Percentiles rank a stretch among this genome's conserved stretches.
Evolutionary conservation across 2,113 vertebrate species (phyloP).

Genomic region (Phasianus colchicus): DNA sequence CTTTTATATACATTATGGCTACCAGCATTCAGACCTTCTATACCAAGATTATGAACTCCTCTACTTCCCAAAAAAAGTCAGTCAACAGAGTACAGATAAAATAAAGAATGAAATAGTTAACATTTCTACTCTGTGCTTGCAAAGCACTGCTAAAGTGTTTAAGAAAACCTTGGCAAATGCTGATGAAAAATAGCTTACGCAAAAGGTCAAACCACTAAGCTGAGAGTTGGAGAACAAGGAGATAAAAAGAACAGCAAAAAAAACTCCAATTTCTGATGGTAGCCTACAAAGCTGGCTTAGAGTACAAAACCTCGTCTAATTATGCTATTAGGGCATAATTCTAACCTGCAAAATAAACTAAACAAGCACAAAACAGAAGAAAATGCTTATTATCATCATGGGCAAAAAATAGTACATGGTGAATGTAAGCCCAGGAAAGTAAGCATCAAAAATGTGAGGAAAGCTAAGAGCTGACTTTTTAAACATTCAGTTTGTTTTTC

Average conservation of each 20-base stretch:
- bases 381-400: not conserved
- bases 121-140: not conserved
- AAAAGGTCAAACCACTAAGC: conserved; percentile 66
- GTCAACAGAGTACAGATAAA: not conserved
- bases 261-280: conserved; percentile 13
- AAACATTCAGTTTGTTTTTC: not conserved
- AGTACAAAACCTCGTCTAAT: not conserved
- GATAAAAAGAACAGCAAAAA: conserved; percentile 46
- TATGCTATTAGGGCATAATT: not conserved
- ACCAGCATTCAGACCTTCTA: not conserved
- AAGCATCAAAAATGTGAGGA: not conserved
- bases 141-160: conserved; percentile 53
- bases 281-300: conserved; percentile 10
- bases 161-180: conserved; percentile 60
- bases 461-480: not conserved
- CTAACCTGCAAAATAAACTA: conserved; percentile 28
- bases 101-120: conserved; percentile 52
- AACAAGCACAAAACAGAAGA: not conserved
- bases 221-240: conserved; percentile 20
- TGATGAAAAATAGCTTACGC: conserved; percentile 60
- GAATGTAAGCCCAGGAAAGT: not conserved
- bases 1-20: not conserved
- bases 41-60: not conserved
- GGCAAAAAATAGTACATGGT: not conserved
- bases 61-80: not conserved